Evolutionary conservation across 1,140 invertebrate species (phyloP), one percentile per base, ranked within the genome.

Genomic region (Drosophila fuyamai): DNA sequence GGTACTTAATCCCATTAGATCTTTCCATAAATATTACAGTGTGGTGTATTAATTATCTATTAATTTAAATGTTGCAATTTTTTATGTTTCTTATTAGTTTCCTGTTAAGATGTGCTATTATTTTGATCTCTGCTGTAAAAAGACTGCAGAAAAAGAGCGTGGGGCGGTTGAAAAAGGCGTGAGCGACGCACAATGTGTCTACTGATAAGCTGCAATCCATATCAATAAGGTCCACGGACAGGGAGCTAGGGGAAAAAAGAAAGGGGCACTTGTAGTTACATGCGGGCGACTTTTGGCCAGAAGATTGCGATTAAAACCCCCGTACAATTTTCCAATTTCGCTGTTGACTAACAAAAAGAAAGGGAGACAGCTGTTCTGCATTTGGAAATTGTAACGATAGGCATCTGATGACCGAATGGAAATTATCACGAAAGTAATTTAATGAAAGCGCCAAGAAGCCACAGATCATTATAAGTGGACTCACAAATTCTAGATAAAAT

Each of bases 221-320:
- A 66, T 66, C 62, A 48, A 66, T 66, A 61, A 18, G 57, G 27
- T 35, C 23, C 10, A 4, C 2, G 46, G 12, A n/a, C 6, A 10
- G 47, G 35, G 16, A 61, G 23, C 16, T 43, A 7, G 59, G 27
- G 48, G 48, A n/a, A 3, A 16, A 14, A 12, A 32, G 13, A 18
- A 58, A 35, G 43, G 41, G 43, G 16, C 23, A 59, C 35, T 46
- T 65, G 55, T 43, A 46, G 53, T 65, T 59, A 59, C 55, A 60
- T 66, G 56, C 62, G 62, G 62, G 62, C 60, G 62, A 47, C 62
- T 61, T 61, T 66, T 66, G 62, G 56, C 62, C 62, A 66, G 46
- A 43, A 66, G 62, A 66, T 66, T 61, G 43, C 14, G 35, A 32
- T n/a, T 14, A 32, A 14, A 29, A n/a, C 23, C 5, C 14, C 8